phyloP scores from a whole-genome alignment of 1,140 invertebrate genomes.

The Zeugodacus cucurbitae region DNA sequence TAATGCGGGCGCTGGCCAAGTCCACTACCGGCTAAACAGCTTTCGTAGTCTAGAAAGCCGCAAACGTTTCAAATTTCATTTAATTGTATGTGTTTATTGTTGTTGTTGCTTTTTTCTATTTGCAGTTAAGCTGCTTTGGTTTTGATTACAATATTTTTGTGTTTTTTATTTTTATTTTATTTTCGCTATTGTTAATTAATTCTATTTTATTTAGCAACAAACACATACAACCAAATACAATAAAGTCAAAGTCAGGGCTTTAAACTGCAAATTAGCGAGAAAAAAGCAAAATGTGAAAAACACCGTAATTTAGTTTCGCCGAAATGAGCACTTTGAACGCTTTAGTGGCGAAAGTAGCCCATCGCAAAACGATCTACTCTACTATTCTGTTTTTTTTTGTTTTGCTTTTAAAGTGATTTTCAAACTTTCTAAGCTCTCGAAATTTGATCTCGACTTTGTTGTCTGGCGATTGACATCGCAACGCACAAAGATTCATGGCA shows the following conservation, averaged over 20 bases:
- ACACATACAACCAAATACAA: not conserved
- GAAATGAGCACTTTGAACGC: not conserved
- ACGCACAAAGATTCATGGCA: not conserved
- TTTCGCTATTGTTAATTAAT: not conserved
- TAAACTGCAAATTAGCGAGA: not conserved
- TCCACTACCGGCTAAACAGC: not conserved
- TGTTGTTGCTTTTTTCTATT: not conserved
- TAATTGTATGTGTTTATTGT: not conserved
- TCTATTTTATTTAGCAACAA: not conserved
- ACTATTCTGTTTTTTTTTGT: not conserved
- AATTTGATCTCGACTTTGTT: not conserved
- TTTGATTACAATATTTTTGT: not conserved
- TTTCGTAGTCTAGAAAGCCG: not conserved
- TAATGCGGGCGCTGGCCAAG: not conserved
- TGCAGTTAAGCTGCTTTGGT: not conserved
- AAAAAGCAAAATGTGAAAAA: not conserved
- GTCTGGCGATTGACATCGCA: not conserved
- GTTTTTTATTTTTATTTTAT: not conserved
- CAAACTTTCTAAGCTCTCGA: not conserved
- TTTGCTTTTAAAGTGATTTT: not conserved
- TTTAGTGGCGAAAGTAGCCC: slow-evolving; percentile 15
- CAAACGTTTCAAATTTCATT: not conserved
- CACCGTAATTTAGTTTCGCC: too few relatives aligned
- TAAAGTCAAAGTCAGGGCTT: not conserved
- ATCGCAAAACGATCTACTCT: not conserved